A percentile compares a stretch with the other conserved stretches of the same genome.
phyloP scores from a whole-genome alignment of 2,113 vertebrate species.

The Uropsilus gracilis region DNA sequence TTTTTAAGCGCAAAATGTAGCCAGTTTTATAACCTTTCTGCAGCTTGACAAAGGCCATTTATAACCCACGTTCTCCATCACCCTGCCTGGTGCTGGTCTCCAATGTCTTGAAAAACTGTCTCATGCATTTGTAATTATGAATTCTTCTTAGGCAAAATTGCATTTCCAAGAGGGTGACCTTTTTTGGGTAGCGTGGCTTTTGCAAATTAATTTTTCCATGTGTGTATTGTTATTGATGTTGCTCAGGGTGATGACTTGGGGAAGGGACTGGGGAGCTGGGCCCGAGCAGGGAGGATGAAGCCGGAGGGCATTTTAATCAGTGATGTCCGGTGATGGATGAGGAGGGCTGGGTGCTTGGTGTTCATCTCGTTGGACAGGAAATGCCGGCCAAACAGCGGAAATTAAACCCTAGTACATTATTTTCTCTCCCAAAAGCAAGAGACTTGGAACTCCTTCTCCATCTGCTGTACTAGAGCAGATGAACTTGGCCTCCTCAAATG shows the following conservation, averaged over 20 bases:
- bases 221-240: slow-evolving; percentile 60
- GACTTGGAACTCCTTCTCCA: not conserved
- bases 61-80: slow-evolving; percentile 79
- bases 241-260: not conserved
- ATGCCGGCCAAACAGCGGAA: slow-evolving; percentile 53
- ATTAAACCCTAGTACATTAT: slow-evolving; percentile 66
- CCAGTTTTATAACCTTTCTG: slow-evolving; percentile 83
- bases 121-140: slow-evolving; percentile 85
- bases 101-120: slow-evolving; percentile 79
- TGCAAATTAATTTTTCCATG: slow-evolving; percentile 66
- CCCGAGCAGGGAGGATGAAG: not conserved
- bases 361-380: slow-evolving; percentile 79
- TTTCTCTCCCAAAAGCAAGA: not conserved
- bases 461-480: not conserved
- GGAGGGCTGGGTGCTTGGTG: slow-evolving; percentile 43
- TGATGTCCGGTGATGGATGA: slow-evolving; percentile 68
- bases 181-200: slow-evolving; percentile 46
- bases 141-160: slow-evolving; percentile 79
- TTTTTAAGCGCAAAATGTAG: slow-evolving; percentile 82
- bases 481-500: not conserved
- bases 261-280: not conserved
- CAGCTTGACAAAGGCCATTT: slow-evolving; percentile 83
- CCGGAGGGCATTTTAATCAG: slow-evolving; percentile 69
- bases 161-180: slow-evolving; percentile 81
- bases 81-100: slow-evolving; percentile 66